These are phyloP conservation scores for Lanius ludovicianus DNA, from an alignment of 2,113 vertebrate species.

Conservation along the genomic window DNA sequence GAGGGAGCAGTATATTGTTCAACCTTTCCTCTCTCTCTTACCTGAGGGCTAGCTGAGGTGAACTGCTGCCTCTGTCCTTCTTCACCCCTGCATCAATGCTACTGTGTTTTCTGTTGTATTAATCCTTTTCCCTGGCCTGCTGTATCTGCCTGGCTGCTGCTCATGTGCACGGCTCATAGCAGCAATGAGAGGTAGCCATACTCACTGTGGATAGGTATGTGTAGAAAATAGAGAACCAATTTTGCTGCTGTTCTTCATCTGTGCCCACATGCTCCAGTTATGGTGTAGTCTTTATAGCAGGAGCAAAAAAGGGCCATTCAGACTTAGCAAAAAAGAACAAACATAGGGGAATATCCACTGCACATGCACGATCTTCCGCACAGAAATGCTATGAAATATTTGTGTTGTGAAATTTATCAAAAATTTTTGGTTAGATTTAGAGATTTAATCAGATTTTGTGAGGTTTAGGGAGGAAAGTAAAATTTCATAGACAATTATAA, in stretches of 20 bases:
- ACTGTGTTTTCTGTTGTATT: neutral
- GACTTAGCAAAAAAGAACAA: neutral
- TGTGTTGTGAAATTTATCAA: neutral
- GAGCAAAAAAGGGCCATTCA: neutral
- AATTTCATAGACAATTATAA: neutral
- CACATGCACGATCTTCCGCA: neutral
- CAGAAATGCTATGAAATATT: neutral
- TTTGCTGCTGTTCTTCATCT: neutral
- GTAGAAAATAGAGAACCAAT: neutral
- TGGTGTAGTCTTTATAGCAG: neutral
- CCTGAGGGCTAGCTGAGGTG: neutral
- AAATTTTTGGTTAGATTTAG: neutral
- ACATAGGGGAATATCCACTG: neutral
- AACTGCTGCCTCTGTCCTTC: neutral
- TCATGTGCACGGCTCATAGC: neutral
- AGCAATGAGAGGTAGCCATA: neutral
- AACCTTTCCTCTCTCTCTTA: neutral
- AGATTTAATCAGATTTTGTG: neutral
- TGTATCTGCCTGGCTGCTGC: neutral
- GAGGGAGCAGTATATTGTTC: neutral
- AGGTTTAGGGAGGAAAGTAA: neutral
- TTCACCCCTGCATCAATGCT: neutral
- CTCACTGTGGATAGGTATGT: neutral
- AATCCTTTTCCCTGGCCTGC: neutral
- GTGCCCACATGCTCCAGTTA: neutral